Evolutionary conservation across 2,888 invertebrate genomes (phyloP).

Genomic region (Allolobophora icterica): DNA sequence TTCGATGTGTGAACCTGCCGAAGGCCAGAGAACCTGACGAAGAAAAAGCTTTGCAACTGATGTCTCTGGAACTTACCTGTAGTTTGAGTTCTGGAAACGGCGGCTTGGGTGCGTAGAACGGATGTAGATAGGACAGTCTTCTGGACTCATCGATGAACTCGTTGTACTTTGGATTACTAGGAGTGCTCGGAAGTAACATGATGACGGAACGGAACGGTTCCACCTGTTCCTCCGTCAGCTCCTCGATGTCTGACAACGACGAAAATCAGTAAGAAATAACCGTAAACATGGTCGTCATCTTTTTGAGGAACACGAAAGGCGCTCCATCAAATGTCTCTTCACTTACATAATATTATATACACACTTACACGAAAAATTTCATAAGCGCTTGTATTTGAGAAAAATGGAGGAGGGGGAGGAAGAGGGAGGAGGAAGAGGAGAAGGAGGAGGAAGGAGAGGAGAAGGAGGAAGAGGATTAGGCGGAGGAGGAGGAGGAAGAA

Average conservation of each 20-base stretch:
- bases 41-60: no score
- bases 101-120: conserved; percentile 80
- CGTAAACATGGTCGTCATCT: neutral
- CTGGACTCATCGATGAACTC: conserved; percentile 82
- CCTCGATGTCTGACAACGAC: conserved; percentile 11
- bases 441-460: conserved; percentile 1
- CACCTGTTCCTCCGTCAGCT: neutral
- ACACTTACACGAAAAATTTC: no score
- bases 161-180: conserved; percentile 70
- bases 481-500: neutral
- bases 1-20: no score
- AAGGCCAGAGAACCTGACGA: no score
- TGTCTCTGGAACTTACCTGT: neutral
- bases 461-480: neutral
- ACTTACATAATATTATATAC: no score
- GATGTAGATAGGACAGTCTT: conserved; percentile 77
- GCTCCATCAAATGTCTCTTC: no score
- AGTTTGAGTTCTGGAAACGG: conserved; percentile 43
- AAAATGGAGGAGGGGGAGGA: no score
- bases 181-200: conserved; percentile 73
- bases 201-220: conserved; percentile 34
- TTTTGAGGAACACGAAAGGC: no score
- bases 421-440: neutral
- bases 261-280: neutral
- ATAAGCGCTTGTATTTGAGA: no score